These are phyloP conservation scores for Onychostruthus taczanowskii DNA, from an alignment of 2,113 vertebrate genomes.

Conservation along the genomic window DNA sequence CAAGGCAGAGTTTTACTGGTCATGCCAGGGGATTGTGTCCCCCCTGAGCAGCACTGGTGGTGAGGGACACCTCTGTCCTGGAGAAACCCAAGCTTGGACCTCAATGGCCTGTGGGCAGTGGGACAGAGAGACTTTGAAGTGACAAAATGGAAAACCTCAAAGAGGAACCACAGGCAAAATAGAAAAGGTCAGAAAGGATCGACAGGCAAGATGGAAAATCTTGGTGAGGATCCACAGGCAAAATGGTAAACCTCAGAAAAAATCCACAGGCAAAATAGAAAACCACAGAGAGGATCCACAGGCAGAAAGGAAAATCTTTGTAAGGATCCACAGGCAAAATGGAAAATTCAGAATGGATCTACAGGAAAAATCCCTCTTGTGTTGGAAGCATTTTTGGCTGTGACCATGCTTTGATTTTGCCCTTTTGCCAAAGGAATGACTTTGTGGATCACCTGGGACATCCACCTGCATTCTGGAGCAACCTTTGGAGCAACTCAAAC, in stretches of 20 bases:
- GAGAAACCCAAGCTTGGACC: background rate
- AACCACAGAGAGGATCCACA: background rate
- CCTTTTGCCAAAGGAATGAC: background rate
- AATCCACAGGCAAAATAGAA: background rate
- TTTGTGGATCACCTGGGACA: background rate
- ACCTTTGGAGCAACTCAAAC: background rate
- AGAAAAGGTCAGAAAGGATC: background rate
- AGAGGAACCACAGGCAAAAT: background rate
- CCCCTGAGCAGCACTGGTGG: background rate
- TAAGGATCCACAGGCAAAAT: background rate
- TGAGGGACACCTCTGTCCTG: background rate
- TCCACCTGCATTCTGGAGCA: background rate
- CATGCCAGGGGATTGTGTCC: background rate
- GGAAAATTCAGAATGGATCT: no score
- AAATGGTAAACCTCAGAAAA: background rate
- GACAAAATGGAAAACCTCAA: background rate
- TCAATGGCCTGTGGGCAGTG: background rate
- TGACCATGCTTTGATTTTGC: accelerated
- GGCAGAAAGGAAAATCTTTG: background rate
- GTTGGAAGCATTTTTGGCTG: background rate
- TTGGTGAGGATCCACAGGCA: background rate
- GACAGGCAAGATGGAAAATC: background rate
- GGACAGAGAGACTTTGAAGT: background rate
- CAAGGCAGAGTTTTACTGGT: background rate
- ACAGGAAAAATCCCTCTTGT: background rate